A percentile compares a stretch with the other conserved stretches of the same genome.
Conservation (phyloP, 2,113 vertebrate genomes). For the Tetrax tetrax region DNA sequence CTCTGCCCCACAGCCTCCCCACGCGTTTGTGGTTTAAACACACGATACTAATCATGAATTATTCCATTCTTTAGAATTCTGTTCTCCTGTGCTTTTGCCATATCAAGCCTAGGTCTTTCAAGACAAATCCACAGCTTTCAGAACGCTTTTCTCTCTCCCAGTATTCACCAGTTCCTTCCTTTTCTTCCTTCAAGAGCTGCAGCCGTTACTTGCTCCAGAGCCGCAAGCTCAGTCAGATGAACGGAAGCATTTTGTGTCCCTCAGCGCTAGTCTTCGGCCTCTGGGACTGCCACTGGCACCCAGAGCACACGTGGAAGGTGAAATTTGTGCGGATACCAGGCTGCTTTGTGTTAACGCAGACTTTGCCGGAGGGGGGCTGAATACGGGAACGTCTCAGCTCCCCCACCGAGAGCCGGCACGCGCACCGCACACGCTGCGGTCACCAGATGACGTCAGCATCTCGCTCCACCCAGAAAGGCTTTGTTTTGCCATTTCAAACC, state of each 20-base stretch:
- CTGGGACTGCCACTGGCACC: not conserved
- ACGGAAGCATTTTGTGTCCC: not conserved
- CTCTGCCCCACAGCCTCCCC: not conserved
- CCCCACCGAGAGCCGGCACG: not conserved
- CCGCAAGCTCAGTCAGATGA: not conserved
- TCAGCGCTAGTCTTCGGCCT: not conserved
- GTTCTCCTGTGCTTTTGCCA: not conserved
- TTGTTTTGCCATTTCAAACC: not conserved
- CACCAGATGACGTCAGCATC: fast-evolving
- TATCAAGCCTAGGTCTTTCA: not conserved
- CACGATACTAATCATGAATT: fast-evolving
- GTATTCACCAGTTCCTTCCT: not conserved
- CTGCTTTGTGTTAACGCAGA: not conserved
- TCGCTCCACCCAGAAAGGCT: not conserved
- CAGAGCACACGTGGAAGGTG: not conserved
- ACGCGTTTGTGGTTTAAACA: not conserved
- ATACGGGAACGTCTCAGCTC: not conserved
- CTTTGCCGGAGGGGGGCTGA: not conserved
- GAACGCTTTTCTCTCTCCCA: not conserved
- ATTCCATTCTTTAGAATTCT: fast-evolving
- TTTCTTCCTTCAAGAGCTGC: not conserved
- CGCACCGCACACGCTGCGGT: no score
- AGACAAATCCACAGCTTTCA: not conserved
- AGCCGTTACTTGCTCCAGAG: not conserved
- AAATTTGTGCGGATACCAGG: not conserved